phyloP scores from a whole-genome alignment of 1,140 invertebrate species.

The Micrasema longulum region DNA sequence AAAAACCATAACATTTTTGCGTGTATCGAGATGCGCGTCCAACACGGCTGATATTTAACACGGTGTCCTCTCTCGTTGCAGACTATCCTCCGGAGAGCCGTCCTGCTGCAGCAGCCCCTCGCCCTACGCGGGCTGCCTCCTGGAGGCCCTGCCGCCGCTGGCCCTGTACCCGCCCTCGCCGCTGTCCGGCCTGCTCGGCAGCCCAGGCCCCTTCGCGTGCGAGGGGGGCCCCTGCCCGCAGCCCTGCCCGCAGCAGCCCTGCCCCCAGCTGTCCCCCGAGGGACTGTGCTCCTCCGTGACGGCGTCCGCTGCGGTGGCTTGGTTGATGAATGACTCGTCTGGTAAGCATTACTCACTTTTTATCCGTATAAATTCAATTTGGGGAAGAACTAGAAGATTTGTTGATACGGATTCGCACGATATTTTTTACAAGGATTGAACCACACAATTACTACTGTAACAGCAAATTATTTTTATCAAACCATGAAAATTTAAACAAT shows the following conservation, averaged over 20 bases:
- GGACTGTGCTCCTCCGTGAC: conserved; percentile 54
- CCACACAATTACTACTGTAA: too few relatives aligned
- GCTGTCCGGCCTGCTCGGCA: not conserved
- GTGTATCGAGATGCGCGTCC: too few relatives aligned
- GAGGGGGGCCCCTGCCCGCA: not conserved
- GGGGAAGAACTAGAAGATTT: too few relatives aligned
- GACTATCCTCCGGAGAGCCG: conserved; percentile 5
- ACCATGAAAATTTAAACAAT: too few relatives aligned
- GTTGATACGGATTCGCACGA: too few relatives aligned
- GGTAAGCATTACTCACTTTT: conserved; percentile 27
- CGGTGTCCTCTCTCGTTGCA: not conserved
- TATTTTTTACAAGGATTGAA: too few relatives aligned
- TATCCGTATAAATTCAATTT: too few relatives aligned
- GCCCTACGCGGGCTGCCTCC: not conserved
- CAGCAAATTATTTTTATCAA: too few relatives aligned
- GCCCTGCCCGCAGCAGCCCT: not conserved
- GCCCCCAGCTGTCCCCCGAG: conserved; percentile 55
- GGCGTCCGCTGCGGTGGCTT: conserved; percentile 56
- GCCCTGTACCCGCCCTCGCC: not conserved
- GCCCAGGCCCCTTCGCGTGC: not conserved
- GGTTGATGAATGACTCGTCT: conserved; percentile 53
- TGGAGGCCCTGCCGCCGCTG: not conserved
- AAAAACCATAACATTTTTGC: too few relatives aligned
- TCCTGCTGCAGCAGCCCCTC: not conserved
- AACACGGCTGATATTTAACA: not conserved